phyloP scores from a whole-genome alignment of 2,888 invertebrate genomes.

The Lasioglossum figueresi region DNA sequence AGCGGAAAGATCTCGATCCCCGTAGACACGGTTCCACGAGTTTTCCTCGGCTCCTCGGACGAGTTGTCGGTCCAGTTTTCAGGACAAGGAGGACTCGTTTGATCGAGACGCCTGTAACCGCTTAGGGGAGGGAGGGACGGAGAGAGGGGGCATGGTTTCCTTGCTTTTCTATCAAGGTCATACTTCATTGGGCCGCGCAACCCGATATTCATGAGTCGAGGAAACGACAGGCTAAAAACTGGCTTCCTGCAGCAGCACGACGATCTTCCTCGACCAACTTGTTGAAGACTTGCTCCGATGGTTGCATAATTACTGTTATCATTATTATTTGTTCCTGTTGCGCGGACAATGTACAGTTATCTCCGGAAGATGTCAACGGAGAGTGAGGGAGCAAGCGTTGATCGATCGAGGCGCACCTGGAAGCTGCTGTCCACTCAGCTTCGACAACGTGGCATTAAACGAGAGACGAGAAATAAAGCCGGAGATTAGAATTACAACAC shows the following conservation, averaged over 20 bases:
- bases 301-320: background rate
- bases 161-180: slow-evolving; percentile 16
- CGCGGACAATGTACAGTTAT: background rate
- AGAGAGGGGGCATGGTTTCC: background rate
- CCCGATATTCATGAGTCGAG: background rate
- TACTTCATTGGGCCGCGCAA: slow-evolving; percentile 1
- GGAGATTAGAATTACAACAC: background rate
- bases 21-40: slow-evolving; percentile 29
- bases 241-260: background rate
- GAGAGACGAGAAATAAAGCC: background rate
- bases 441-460: background rate
- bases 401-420: background rate
- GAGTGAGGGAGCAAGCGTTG: background rate
- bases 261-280: background rate
- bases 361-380: background rate
- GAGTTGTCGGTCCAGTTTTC: slow-evolving; percentile 31
- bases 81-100: slow-evolving; percentile 40
- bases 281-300: background rate
- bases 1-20: slow-evolving; percentile 53
- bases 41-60: slow-evolving; percentile 11
- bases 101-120: background rate
- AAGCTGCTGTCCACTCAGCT: background rate
- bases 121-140: too few species aligned
- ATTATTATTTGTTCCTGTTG: background rate
- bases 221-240: background rate